Evolutionary conservation across 2,888 invertebrate species (phyloP).

Genomic region (Agelastica alni): DNA sequence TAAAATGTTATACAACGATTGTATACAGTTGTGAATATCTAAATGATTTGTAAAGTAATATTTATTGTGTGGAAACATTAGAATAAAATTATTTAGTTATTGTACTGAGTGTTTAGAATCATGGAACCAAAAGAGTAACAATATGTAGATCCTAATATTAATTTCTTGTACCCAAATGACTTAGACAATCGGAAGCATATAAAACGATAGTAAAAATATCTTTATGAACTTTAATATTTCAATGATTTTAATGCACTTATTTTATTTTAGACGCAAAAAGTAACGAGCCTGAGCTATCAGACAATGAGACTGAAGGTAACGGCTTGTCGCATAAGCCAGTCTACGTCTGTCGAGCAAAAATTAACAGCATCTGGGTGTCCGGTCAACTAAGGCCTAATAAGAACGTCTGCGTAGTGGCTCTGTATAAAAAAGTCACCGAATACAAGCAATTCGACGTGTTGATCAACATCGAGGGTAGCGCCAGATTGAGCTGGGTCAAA

Average conservation of each 20-base stretch:
- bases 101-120: no score
- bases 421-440: conserved; percentile 58
- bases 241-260: neutral
- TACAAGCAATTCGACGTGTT: conserved; percentile 70
- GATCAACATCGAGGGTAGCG: conserved; percentile 77
- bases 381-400: conserved; percentile 66
- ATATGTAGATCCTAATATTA: no score
- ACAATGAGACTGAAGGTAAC: conserved; percentile 66
- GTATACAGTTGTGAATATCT: no score
- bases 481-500: conserved; percentile 74
- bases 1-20: no score
- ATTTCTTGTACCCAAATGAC: no score
- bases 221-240: no score
- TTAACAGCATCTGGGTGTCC: conserved; percentile 74
- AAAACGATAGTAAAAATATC: no score
- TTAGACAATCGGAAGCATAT: no score
- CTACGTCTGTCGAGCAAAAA: conserved; percentile 74
- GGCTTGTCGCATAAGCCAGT: conserved; percentile 55
- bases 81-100: no score
- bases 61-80: no score
- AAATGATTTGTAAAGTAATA: no score
- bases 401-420: conserved; percentile 68
- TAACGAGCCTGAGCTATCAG: conserved; percentile 54
- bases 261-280: conserved; percentile 52
- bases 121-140: no score